Percentiles rank a stretch among this genome's conserved stretches.
These are phyloP conservation scores for Epicauta chinensis DNA, from an alignment of 1,140 invertebrate genomes.

Conservation along the genomic window DNA sequence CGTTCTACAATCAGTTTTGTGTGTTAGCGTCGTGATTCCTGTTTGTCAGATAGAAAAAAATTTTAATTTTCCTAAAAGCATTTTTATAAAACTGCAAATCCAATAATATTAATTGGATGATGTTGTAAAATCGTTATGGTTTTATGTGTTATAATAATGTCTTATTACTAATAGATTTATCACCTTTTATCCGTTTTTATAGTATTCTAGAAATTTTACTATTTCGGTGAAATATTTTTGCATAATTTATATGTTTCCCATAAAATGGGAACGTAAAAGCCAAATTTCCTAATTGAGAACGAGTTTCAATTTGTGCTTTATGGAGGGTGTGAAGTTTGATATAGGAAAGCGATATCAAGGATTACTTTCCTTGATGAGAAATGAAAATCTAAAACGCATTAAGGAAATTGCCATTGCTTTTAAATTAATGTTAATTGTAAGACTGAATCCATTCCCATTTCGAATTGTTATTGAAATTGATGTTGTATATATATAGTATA, in stretches of 20 bases:
- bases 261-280: slow-evolving; percentile 38
- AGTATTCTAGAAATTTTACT: slow-evolving; percentile 13
- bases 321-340: slow-evolving; percentile 42
- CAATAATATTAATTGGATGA: too few species aligned
- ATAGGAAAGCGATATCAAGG: slow-evolving; percentile 40
- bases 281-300: slow-evolving; percentile 41
- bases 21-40: too few species aligned
- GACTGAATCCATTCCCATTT: slow-evolving; percentile 30
- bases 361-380: slow-evolving; percentile 44
- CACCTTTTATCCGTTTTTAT: background rate
- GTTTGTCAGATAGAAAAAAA: too few species aligned
- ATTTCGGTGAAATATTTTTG: slow-evolving; percentile 18
- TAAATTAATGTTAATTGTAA: slow-evolving; percentile 42
- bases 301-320: slow-evolving; percentile 39
- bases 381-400: slow-evolving; percentile 43
- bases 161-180: slow-evolving; percentile 17
- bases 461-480: slow-evolving; percentile 37
- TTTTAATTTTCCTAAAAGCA: too few species aligned
- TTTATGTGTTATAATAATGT: background rate
- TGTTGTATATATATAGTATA: slow-evolving; percentile 9
- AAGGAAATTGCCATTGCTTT: slow-evolving; percentile 42
- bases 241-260: slow-evolving; percentile 31
- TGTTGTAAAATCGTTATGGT: too few species aligned
- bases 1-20: too few species aligned
- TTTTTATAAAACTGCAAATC: too few species aligned